Conservation (phyloP, 2,797 vertebrate species). For the Chelon auratus region DNA sequence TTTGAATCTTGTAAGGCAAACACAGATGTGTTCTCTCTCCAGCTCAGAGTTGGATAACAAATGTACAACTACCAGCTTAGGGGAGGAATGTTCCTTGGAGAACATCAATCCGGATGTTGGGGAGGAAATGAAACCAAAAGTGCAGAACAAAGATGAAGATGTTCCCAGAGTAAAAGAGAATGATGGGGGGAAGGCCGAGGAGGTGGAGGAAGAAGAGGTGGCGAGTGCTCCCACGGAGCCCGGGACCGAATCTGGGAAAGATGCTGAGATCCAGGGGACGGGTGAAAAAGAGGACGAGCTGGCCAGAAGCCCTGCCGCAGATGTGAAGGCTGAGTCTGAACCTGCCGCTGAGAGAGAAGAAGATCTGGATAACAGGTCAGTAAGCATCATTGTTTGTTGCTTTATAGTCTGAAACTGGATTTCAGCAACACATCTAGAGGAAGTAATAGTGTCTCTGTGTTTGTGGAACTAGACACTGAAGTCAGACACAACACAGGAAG, state of each 20-base stretch:
- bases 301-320: conserved; percentile 5
- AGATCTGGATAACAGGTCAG: conserved; percentile 68
- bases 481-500: not conserved
- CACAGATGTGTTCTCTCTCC: conserved; percentile 13
- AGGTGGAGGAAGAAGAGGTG: conserved; percentile 21
- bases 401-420: not conserved
- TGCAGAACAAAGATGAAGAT: conserved; percentile 26
- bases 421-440: not conserved
- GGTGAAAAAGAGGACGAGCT: conserved; percentile 40
- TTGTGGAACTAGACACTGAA: not conserved
- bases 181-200: conserved; percentile 20
- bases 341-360: conserved; percentile 26
- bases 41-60: conserved; percentile 44
- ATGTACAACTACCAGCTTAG: conserved; percentile 1
- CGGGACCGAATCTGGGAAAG: conserved; percentile 5
- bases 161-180: conserved; percentile 25
- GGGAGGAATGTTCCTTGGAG: conserved; percentile 49
- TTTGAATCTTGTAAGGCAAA: not conserved
- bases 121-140: conserved; percentile 28
- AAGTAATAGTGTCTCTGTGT: not conserved
- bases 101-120: conserved; percentile 32
- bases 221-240: conserved; percentile 4
- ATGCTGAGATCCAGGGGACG: conserved; percentile 31
- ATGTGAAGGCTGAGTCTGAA: conserved; percentile 16
- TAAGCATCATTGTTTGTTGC: not conserved